Evolutionary conservation across 2,888 invertebrate genomes (phyloP), one percentile per base, ranked within the genome.

Genomic region (Alentia gelatinosa): DNA sequence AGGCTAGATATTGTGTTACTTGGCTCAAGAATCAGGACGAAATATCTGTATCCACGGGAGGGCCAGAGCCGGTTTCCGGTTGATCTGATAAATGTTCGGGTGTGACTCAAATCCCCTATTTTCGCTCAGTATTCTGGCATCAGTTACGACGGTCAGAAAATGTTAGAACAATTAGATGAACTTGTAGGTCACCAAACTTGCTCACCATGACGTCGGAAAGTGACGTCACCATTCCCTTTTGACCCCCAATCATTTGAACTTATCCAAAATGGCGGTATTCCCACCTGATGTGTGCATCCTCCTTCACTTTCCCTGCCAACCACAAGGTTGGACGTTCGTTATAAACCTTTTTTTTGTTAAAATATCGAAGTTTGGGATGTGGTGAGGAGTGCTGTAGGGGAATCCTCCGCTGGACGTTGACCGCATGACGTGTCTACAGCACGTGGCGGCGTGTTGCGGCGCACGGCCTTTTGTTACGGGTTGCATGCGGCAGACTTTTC

Each of bases 371-470:
- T 4, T 30, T 26, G 68, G 26, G 26, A 4, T 3, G 12, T 68
- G 68, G 68, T 68, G 68, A 30, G 68, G 26, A 30, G 68, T 12
- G 30, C 68, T 68, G 68, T 68, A 68, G 68, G 68, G 68, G 30
- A 19, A 4, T 68, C 68, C 30, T 56, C 56, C 56, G n/a, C 56
- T 12, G n/a, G 3, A 19, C 23, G 12, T 30, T 68, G 30, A 68
- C 68, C 68, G 33, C 68, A 30, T 68, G 68, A 68, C 68, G 26
- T 68, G 68, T 68, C 68, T 68, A 68, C 30, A 68, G 68, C 68
- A 56, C 56, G 56, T 68, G 68, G 26, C 68, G 1, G 68, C 68
- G 12, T 68, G 68, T 68, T 68, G 26, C 68, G 30, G 68, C 68
- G 30, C 68, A 68, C 26, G 3, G 12, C 33, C 68, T 68, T 68